Base-by-base conservation (phyloP, 64 coral and sea anemone species). In the Acropora yongei region DNA sequence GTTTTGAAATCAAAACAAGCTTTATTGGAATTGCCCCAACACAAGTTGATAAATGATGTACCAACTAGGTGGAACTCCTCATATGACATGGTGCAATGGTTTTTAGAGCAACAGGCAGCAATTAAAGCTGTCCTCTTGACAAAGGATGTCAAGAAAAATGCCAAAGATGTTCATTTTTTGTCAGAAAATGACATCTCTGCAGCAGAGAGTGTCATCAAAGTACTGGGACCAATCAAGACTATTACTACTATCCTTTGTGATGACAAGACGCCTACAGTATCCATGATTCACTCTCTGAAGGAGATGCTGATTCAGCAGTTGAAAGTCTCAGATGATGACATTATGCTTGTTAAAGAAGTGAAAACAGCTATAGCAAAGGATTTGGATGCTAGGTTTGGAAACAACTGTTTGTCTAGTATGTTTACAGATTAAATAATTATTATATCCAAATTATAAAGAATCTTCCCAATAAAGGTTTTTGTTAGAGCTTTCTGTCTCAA, bases 241-340 rank as follows among this genome's bases (percentile, higher is more conserved):
- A 20, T 53, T 79, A 79, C 47, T n/a, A 73, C 20, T 80, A 39
- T 58, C 49, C 50, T 60, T 58, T 80, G 78, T 80, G 78, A 77
- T 47, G 75, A 77, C n/a, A 77, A 77, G 44, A 77, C 43, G 7
- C 44, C 75, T 47, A 77, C 75, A 46, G 41, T 76, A 43, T 76
- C 74, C 8, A 76, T 76, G 74, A 76, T 76, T 76, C 74, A 44
- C 6, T 42, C 74, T 44, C 74, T 76, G 74, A 43, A 76, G 74
- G 40, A 79, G 46, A 50, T 51, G 46, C 77, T 51, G 77, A 50
- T 79, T 50, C 77, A 50, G 0, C 14, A 51, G 47, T 47, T 79
- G 77, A 79, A 79, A 79, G 77, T 51, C n/a, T 51, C 46, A 79
- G 77, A 51, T 50, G 77, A 79, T 79, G 77, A 79, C 77, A 79